Base-by-base conservation (phyloP, 2,888 invertebrate genomes). In the Muschampia staudingeri region DNA sequence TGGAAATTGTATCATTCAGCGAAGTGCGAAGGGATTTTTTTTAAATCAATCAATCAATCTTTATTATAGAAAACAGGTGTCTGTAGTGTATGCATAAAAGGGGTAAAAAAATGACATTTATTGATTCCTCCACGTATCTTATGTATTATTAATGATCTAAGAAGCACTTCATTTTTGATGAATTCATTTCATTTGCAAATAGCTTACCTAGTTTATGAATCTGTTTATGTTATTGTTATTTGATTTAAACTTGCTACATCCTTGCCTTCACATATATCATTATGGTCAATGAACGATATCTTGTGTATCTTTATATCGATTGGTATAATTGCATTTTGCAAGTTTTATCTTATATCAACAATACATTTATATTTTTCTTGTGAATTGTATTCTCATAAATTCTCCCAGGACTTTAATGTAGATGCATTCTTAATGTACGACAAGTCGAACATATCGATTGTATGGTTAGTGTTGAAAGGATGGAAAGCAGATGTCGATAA, bases 401-500 rank as follows among this genome's bases (percentile, higher is more conserved):
- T 8, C 2, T 19, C 8, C 40, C 40, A 40, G 40, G 40, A 40
- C 40, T 56, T 56, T 56, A 14, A 65, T 67, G 30, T 34, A 67
- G 34, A 34, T 67, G 67, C 34, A 34, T 67, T 4, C 14, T 5
- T 5, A 67, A 34, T n/a, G 12, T 67, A 70, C 40, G 40, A 37
- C 12, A 40, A 11, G n/a, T 42, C 42, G 71, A 37, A 30, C 34
- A n/a, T 34, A 30, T 71, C 12, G 25, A 78, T 61, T 30, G 48
- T 16, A 42, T 16, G 19, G 61, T 19, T 44, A 44, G 73, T 67
- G 79, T 65, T 75, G 67, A 75, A 44, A 4, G 30, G 80, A 80
- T 52, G 69, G n/a, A 56, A 69, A 75, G n/a, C 80, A 80, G 69
- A 42, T 48, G 40, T 56, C 75, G 44, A 65, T 65, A 37, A 30